phyloP scores from a whole-genome alignment of 2,113 vertebrate species.

The Coryphaenoides rupestris region DNA sequence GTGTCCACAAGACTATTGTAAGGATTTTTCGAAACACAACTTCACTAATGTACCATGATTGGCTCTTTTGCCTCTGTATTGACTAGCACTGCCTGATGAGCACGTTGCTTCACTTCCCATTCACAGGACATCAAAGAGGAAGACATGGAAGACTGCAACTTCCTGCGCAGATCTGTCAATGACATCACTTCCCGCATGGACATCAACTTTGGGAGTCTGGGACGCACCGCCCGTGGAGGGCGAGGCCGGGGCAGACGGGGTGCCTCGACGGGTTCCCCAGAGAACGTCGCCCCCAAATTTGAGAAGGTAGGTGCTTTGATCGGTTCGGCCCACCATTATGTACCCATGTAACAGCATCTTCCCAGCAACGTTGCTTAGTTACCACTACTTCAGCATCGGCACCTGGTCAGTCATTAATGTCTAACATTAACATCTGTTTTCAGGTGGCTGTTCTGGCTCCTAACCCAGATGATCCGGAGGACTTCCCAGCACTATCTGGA shows the following conservation, averaged over 20 bases:
- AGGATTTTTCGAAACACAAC: too few relatives aligned
- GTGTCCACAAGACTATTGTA: too few relatives aligned
- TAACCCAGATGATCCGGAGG: constrained; percentile 90
- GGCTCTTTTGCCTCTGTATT: not conserved
- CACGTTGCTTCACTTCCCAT: not conserved
- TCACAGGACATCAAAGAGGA: constrained; percentile 44
- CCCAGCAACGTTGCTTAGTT: too few relatives aligned
- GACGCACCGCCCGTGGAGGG: constrained; percentile 77
- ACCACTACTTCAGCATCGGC: too few relatives aligned
- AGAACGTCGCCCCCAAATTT: constrained; percentile 41
- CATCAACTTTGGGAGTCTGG: constrained; percentile 90
- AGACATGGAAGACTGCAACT: constrained; percentile 62
- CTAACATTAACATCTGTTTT: too few relatives aligned
- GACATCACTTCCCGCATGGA: constrained; percentile 92
- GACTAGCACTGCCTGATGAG: not conserved
- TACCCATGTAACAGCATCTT: too few relatives aligned
- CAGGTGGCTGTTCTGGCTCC: constrained; percentile 70
- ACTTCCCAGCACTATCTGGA: constrained; percentile 85
- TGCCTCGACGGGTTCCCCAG: constrained; percentile 60
- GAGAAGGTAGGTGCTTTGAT: constrained; percentile 49
- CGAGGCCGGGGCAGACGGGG: constrained; percentile 76
- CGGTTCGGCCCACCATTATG: not conserved
- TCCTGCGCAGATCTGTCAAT: constrained; percentile 82
- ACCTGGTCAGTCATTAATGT: too few relatives aligned
- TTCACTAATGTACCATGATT: too few relatives aligned